These are phyloP conservation scores for Catharus ustulatus DNA, from an alignment of 2,797 vertebrate genomes.

Conservation along the genomic window DNA sequence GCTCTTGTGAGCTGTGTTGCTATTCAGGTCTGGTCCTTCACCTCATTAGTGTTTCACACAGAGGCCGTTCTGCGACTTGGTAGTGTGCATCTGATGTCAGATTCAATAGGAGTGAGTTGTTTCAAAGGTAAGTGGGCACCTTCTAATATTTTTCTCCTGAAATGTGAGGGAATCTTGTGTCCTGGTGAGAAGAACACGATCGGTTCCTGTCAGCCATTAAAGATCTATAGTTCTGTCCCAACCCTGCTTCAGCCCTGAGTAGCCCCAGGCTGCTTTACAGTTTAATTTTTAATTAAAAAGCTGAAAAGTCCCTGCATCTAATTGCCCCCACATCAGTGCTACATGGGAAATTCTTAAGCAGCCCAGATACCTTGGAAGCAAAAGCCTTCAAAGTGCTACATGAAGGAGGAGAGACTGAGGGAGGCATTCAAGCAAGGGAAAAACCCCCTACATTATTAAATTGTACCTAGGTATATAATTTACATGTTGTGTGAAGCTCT, in stretches of 20 bases:
- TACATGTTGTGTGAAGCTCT: neutral
- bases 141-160: neutral
- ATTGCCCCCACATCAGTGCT: neutral
- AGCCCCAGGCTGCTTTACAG: neutral
- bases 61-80: neutral
- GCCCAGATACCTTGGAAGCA: neutral
- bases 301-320: neutral
- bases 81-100: neutral
- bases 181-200: rapidly evolving
- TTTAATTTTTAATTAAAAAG: neutral
- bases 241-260: neutral
- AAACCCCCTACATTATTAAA: neutral
- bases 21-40: neutral
- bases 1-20: neutral
- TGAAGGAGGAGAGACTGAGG: neutral
- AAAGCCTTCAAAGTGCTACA: neutral
- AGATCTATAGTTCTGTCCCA: neutral
- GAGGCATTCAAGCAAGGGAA: neutral
- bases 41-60: neutral
- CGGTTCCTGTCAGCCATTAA: neutral
- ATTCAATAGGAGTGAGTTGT: neutral
- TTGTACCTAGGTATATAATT: neutral
- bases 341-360: neutral
- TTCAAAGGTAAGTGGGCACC: neutral
- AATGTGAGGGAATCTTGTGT: neutral